A percentile compares a stretch with the other conserved stretches of the same genome.
phyloP scores from a whole-genome alignment of 2,888 invertebrate genomes.

The Oligia fasciuncula region DNA sequence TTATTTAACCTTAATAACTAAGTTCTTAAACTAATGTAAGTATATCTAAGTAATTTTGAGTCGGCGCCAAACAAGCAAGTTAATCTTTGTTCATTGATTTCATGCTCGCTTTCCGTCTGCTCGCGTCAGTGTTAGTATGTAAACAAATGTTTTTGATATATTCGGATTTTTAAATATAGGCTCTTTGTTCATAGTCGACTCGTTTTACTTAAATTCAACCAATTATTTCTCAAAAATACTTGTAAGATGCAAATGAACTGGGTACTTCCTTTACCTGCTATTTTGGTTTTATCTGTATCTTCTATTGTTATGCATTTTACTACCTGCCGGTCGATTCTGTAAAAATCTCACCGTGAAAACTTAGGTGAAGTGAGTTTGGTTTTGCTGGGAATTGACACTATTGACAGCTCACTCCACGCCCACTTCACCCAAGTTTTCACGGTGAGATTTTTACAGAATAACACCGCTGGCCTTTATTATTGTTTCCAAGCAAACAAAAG shows the following conservation, averaged over 20 bases:
- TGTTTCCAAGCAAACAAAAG: neutral
- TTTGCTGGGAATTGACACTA: no score
- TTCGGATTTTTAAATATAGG: conserved; percentile 1
- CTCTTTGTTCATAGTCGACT: conserved; percentile 12
- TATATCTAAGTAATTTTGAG: no score
- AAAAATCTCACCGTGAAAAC: no score
- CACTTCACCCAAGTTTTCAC: no score
- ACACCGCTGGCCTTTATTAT: neutral
- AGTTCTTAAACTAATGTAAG: no score
- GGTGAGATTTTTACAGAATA: no score
- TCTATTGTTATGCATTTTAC: neutral
- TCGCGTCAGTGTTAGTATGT: conserved; percentile 11
- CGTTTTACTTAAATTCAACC: neutral
- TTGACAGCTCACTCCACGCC: no score
- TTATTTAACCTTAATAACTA: no score
- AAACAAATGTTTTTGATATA: conserved; percentile 25
- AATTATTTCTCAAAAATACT: conserved; percentile 11
- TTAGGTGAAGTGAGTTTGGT: no score
- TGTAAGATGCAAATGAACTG: neutral
- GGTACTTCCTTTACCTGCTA: neutral
- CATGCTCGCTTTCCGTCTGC: neutral
- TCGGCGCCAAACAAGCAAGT: no score
- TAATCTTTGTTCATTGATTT: no score
- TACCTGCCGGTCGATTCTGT: neutral
- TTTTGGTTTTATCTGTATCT: neutral